These are phyloP conservation scores for Drosophila sucinea DNA, from an alignment of 1,140 invertebrate genomes.

Conservation along the genomic window DNA sequence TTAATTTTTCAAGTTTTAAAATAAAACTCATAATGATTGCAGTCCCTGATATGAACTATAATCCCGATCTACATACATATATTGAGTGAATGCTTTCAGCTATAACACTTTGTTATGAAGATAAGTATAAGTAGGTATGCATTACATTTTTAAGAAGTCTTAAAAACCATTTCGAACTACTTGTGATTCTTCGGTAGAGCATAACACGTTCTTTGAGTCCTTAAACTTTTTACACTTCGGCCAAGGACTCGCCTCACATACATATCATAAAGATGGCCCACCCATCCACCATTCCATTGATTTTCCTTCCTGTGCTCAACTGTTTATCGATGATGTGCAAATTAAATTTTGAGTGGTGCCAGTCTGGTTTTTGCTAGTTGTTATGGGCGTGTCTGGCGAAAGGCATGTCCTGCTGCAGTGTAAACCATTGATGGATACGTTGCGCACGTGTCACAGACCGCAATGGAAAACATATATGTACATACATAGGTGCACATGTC, in stretches of 20 bases:
- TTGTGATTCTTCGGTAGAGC: background rate
- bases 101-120: no score
- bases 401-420: slow-evolving; percentile 21
- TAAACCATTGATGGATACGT: slow-evolving; percentile 63
- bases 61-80: no score
- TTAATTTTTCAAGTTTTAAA: no score
- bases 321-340: slow-evolving; percentile 77
- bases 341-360: slow-evolving; percentile 66
- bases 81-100: no score
- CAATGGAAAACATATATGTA: slow-evolving; percentile 63
- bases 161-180: background rate
- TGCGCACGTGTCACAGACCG: slow-evolving; percentile 68
- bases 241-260: slow-evolving; percentile 41
- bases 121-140: no score
- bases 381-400: slow-evolving; percentile 1
- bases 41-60: no score
- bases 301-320: slow-evolving; percentile 4
- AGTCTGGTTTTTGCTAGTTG: slow-evolving; percentile 15
- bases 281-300: background rate
- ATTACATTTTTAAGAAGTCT: no score
- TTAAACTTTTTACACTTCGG: slow-evolving; percentile 49
- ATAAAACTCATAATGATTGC: no score
- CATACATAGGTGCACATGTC: no score
- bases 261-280: slow-evolving; percentile 54
- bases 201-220: slow-evolving; percentile 38